Conservation (phyloP, 2,113 vertebrate species). For the Theristicus caerulescens region DNA sequence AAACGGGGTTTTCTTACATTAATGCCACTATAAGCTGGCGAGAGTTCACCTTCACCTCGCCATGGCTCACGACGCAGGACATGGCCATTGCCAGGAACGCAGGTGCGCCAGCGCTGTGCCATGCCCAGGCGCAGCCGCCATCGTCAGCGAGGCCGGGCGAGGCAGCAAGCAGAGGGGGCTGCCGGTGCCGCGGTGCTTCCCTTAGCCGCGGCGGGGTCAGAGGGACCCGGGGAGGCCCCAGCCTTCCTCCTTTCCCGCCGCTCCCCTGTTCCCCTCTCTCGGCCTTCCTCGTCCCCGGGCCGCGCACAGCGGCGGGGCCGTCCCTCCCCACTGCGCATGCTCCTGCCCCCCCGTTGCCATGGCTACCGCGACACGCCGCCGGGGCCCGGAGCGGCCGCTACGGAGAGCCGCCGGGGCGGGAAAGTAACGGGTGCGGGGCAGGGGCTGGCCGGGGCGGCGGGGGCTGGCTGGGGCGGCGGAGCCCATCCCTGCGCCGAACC, state of each 20-base stretch:
- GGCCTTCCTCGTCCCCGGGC: fast-evolving
- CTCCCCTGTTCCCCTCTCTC: fast-evolving
- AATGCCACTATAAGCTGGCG: fast-evolving
- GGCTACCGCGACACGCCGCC: neutral
- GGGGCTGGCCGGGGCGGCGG: no score
- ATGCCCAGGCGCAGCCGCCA: fast-evolving
- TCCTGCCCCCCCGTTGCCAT: neutral
- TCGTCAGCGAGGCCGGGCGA: fast-evolving
- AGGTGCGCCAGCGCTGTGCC: fast-evolving
- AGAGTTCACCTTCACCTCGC: neutral
- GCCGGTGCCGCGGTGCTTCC: neutral
- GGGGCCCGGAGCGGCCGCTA: neutral
- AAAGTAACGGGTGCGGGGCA: neutral
- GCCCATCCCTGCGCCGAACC: fast-evolving
- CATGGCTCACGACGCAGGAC: fast-evolving
- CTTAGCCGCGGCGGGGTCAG: fast-evolving
- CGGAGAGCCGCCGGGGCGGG: neutral
- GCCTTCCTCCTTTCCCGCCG: fast-evolving
- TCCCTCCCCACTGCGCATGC: neutral
- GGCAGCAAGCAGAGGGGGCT: fast-evolving
- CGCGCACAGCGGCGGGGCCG: fast-evolving
- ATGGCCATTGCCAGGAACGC: fast-evolving
- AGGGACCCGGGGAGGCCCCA: fast-evolving
- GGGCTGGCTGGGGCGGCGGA: no score
- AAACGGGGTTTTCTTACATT: fast-evolving